Evolutionary conservation across 2,888 invertebrate species (phyloP), one percentile per base, ranked within the genome.

Genomic region (Lamproptera curius): DNA sequence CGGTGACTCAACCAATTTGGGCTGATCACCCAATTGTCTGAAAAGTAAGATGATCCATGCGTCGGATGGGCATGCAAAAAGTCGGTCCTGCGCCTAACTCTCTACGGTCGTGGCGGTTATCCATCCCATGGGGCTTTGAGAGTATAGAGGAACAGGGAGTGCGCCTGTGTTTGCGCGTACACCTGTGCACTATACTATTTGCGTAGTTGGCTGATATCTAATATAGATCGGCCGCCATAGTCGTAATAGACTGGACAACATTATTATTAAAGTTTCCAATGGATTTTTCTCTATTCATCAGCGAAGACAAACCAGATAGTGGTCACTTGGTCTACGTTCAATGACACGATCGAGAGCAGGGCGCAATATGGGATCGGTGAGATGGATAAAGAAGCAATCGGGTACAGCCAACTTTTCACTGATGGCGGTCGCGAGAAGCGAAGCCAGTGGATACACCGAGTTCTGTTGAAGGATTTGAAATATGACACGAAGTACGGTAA

Each of bases 301-400:
- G 92, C 92, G 53, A 89, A 89, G 64, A 77, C 89, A 41, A 89
- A 88, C 55, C 92, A 94, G 62, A 92, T 95, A 56, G 91, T 93
- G 17, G 92, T 95, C 20, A 96, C 95, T 55, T 96, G 96, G 96
- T 92, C 92, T 1, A 96, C 96, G 8, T 90, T 90, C 66, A 90
- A 92, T 66, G 80, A 92, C 58, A 92, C 94, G 0, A 60, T 80
- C 10, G 85, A 89, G 50, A 93, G 94, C 0, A 62, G 92, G 20
- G 95, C 95, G 16, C 92, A 94, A 71, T 96, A 93, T 70, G 95
- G 95, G 1, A 89, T 90, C 52, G 80, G 77, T 2, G 89, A 88
- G n/a, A 83, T 92, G 63, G 74, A 90, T 53, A 68, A 89, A 35
- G 80, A 70, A 42, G 90, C 90, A 0, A 55, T 51, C 9, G 95